Evolutionary conservation across 2,113 vertebrate genomes (phyloP), one percentile per base, ranked within the genome.

Genomic region (Pygoscelis adeliae): DNA sequence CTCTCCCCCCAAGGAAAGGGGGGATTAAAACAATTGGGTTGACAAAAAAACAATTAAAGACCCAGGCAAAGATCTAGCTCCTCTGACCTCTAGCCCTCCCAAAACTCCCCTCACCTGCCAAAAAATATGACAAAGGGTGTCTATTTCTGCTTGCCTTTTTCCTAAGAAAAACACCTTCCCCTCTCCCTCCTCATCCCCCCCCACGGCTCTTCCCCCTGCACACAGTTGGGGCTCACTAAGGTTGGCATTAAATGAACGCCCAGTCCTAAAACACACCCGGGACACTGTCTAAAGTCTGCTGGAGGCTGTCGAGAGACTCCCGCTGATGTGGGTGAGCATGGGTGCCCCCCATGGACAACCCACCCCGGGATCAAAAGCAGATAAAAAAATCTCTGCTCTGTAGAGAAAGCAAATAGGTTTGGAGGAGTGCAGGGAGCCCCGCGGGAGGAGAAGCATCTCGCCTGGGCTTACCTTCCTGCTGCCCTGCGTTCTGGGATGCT

Each of bases 401-500:
- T 6, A 76, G 58, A 65, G 52, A 71, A 92, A 93, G 59, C n/a
- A 9, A 59, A 40, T 9, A 23, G 27, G 25, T 76, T 13, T 66
- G 47, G 71, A 70, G 69, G 40, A 87, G 78, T 8, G 8, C 32
- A 63, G 69, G 52, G 22, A 77, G 66, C 61, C 78, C 78, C 1
- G 1, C 9, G 52, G 79, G 77, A 91, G 90, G 46, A 93, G 84
- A 52, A 96, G 70, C 61, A 4, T 91, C 89, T 87, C 5, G 1
- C 74, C 65, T 25, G 66, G 56, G 94, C 97, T 98, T 95, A 97
- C 97, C 97, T 98, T 97, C 55, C 83, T 12, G 15, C 81, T 53
- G 87, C 87, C 87, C 91, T 23, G 80, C 6, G 5, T 79, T n/a
- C 83, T 66, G 74, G 63, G 62, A 66, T 61, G 86, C 85, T 94